These are phyloP conservation scores for Tetrapedia diversipes DNA, from an alignment of 2,888 invertebrate species.

Conservation along the genomic window DNA sequence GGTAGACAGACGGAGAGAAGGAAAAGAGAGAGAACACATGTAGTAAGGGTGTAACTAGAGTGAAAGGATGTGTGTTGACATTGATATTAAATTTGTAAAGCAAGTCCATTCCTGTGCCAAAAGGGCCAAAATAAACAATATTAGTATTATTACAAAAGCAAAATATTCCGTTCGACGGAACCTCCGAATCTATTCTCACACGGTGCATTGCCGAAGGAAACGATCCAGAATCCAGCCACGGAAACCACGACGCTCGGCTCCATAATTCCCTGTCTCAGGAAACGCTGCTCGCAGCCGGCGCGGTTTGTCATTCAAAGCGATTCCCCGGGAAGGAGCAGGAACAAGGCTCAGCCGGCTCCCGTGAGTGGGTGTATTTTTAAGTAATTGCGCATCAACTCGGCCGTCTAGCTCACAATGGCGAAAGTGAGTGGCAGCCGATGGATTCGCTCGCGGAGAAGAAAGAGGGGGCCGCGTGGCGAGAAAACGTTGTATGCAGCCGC, in stretches of 20 bases:
- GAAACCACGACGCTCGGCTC: neutral
- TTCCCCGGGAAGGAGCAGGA: constrained; percentile 22
- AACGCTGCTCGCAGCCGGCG: constrained; percentile 34
- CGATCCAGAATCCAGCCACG: neutral
- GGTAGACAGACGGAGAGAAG: no score
- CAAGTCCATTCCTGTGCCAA: no score
- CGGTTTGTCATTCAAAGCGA: constrained; percentile 58
- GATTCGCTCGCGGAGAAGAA: constrained; percentile 39
- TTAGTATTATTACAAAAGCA: neutral
- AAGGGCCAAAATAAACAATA: no score
- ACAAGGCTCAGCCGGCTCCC: constrained; percentile 13
- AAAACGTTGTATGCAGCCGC: constrained; percentile 56
- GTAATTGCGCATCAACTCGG: constrained; percentile 64
- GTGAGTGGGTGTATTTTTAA: constrained; percentile 63
- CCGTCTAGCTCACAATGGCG: constrained; percentile 58
- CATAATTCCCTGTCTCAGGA: constrained; percentile 16
- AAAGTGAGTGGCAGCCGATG: constrained; percentile 53
- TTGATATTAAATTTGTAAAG: no score
- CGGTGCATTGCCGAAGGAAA: neutral
- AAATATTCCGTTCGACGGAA: neutral
- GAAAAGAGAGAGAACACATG: no score
- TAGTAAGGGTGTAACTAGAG: no score
- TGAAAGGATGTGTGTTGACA: no score
- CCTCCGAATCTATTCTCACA: neutral
- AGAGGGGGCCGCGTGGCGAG: constrained; percentile 48